Evolutionary conservation across 2,113 vertebrate species (phyloP).

Genomic region (Hemiscyllium ocellatum): DNA sequence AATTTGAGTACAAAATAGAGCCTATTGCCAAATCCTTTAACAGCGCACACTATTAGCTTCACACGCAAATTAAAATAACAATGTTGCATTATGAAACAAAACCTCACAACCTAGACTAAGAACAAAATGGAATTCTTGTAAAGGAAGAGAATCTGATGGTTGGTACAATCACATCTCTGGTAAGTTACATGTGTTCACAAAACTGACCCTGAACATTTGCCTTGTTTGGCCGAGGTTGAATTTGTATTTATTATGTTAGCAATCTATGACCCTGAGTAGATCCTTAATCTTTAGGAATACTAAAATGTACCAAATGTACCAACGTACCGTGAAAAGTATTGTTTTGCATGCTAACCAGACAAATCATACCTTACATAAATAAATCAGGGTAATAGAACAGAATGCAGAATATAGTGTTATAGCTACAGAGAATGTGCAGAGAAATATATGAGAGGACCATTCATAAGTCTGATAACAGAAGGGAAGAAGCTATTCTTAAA

Average conservation of each 20-base stretch:
- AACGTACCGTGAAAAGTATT: no score
- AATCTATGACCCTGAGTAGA: background rate
- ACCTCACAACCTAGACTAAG: background rate
- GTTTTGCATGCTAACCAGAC: no score
- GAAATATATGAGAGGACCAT: no score
- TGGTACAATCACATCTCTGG: background rate
- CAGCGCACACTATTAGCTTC: background rate
- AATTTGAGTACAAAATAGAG: slow-evolving; percentile 6
- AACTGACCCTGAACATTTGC: background rate
- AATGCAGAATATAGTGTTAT: no score
- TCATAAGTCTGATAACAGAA: no score
- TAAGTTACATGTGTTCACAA: background rate
- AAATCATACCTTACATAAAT: no score
- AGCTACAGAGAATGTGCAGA: no score
- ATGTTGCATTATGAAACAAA: background rate
- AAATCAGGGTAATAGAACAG: no score
- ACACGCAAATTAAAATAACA: background rate
- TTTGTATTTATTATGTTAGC: background rate
- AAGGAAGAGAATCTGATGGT: background rate
- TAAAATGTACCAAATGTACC: no score
- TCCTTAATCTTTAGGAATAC: background rate
- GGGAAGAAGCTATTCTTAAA: no score
- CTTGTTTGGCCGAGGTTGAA: background rate
- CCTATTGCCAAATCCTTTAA: background rate
- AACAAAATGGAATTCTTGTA: background rate